Conservation (phyloP, 2,888 invertebrate species). For the Pediacus dermestoides region DNA sequence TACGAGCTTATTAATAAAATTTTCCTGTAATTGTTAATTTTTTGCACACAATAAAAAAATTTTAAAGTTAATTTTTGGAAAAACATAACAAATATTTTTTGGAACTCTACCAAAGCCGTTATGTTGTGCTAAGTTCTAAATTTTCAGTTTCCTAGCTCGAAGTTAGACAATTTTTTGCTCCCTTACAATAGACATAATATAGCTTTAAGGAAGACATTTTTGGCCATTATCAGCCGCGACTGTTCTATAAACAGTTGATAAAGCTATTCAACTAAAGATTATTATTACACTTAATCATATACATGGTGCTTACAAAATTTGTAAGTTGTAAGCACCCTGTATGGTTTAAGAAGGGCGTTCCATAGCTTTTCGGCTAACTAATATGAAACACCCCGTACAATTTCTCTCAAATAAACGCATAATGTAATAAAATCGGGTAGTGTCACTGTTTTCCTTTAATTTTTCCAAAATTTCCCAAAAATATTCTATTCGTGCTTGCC, state of each 20-base stretch:
- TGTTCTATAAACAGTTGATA: conserved; percentile 44
- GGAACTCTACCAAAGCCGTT: no score
- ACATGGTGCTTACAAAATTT: no score
- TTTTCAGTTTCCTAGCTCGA: conserved; percentile 34
- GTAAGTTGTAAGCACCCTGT: no score
- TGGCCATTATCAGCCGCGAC: conserved; percentile 45
- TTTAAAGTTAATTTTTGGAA: background rate
- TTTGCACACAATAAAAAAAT: conserved; percentile 2
- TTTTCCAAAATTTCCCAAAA: no score
- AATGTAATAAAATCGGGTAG: no score
- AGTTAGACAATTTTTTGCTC: conserved; percentile 44
- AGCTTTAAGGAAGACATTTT: conserved; percentile 50
- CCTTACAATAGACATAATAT: conserved; percentile 14
- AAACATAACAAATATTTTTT: background rate
- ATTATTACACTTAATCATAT: no score
- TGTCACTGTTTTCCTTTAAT: no score
- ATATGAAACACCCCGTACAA: no score
- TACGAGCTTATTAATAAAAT: conserved; percentile 43
- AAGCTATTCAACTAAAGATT: conserved; percentile 31
- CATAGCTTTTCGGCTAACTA: no score
- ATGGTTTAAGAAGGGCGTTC: no score
- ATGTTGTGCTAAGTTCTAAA: background rate
- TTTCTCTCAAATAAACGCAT: no score
- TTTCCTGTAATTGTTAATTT: conserved; percentile 14
- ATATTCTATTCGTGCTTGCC: no score